Evolutionary conservation across 2,888 invertebrate species (phyloP).

Genomic region (Drosophila subsilvestris): DNA sequence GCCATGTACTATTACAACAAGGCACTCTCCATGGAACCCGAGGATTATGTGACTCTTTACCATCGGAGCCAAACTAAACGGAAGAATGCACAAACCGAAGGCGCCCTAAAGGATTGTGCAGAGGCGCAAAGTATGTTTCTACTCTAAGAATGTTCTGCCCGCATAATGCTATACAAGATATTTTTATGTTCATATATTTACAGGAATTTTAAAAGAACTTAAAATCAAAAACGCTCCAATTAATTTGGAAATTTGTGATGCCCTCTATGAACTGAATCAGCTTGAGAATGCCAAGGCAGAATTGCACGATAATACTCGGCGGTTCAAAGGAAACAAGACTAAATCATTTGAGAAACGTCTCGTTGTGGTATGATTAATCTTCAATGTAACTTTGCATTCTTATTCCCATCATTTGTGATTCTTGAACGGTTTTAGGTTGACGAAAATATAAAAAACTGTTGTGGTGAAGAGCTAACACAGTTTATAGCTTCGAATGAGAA

Average conservation of each 20-base stretch:
- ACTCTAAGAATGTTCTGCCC: not conserved
- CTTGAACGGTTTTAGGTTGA: constrained; percentile 58
- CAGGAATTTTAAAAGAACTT: constrained; percentile 37
- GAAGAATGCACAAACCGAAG: constrained; percentile 67
- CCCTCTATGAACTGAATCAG: constrained; percentile 76
- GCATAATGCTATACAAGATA: too few species aligned
- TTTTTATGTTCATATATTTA: too few species aligned
- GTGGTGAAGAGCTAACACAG: constrained; percentile 72
- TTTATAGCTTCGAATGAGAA: constrained; percentile 77
- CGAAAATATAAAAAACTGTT: constrained; percentile 74
- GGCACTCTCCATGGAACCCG: constrained; percentile 65
- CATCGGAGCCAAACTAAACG: constrained; percentile 76
- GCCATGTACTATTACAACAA: constrained; percentile 78
- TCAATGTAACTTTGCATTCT: too few species aligned
- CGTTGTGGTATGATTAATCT: constrained; percentile 61
- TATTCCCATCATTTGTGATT: not conserved
- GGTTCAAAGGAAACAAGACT: constrained; percentile 76
- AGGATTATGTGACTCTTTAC: constrained; percentile 72
- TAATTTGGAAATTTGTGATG: constrained; percentile 81
- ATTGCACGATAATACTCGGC: constrained; percentile 68
- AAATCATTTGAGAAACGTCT: constrained; percentile 69
- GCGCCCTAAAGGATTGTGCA: constrained; percentile 69
- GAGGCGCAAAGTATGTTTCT: constrained; percentile 70
- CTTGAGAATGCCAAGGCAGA: constrained; percentile 78
- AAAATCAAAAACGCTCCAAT: constrained; percentile 59